Percentiles rank a stretch among this genome's conserved stretches.
phyloP scores from a whole-genome alignment of 1,140 invertebrate species.

The Micrasema minimum region DNA sequence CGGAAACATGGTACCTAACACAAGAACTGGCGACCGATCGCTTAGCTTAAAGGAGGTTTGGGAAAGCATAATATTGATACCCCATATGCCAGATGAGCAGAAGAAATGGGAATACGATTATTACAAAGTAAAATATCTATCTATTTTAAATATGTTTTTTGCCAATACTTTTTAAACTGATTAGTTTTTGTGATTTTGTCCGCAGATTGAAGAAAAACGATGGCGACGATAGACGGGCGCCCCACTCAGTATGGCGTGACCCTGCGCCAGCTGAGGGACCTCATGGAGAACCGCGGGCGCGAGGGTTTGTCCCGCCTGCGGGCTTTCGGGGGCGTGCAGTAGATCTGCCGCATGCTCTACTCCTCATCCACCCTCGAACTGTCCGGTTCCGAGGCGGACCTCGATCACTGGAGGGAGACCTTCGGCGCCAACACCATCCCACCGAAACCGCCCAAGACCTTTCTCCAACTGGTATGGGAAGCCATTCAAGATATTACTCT shows the following conservation, averaged over 20 bases:
- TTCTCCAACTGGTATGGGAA: slow-evolving; percentile 76
- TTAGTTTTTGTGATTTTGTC: slow-evolving; percentile 11
- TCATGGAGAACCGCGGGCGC: slow-evolving; percentile 85
- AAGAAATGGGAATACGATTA: no score
- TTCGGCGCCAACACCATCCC: slow-evolving; percentile 78
- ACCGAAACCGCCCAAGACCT: slow-evolving; percentile 63
- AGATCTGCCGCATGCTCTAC: slow-evolving; percentile 86
- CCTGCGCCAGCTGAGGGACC: slow-evolving; percentile 83
- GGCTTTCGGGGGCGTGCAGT: slow-evolving; percentile 80
- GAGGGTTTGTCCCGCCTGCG: slow-evolving; percentile 81
- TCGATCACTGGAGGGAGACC: slow-evolving; percentile 66
- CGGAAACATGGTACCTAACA: no score
- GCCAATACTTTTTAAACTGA: slow-evolving; percentile 21
- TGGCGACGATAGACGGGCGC: slow-evolving; percentile 55
- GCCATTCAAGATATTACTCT: slow-evolving; percentile 77
- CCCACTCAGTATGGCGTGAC: slow-evolving; percentile 82
- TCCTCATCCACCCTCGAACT: slow-evolving; percentile 86
- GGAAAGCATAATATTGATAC: no score
- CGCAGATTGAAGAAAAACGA: slow-evolving; percentile 31
- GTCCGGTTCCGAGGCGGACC: slow-evolving; percentile 59
- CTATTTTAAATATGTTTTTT: slow-evolving; percentile 59
- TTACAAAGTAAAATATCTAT: no score
- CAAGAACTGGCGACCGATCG: no score
- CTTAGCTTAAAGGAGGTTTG: no score
- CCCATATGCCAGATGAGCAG: no score